phyloP scores from a whole-genome alignment of 2,113 vertebrate species.

The Abramis brama region DNA sequence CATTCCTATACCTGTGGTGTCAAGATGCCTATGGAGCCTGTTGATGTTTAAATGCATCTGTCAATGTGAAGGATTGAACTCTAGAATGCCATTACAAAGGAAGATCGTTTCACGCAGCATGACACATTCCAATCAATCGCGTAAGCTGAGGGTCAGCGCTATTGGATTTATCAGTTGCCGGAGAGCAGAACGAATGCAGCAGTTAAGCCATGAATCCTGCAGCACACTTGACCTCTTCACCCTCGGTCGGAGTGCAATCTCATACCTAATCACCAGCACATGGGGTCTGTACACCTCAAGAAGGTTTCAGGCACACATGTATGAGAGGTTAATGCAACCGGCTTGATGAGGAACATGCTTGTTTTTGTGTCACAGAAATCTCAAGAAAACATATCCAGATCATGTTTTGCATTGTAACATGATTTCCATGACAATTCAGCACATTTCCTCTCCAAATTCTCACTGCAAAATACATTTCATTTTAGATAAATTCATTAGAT shows the following conservation, averaged over 20 bases:
- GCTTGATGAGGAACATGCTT: slow-evolving; percentile 11
- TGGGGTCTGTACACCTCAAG: not conserved
- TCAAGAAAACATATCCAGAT: not conserved
- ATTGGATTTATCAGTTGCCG: slow-evolving; percentile 41
- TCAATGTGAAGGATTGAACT: slow-evolving; percentile 5
- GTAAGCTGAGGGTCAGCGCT: slow-evolving; percentile 46
- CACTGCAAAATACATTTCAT: not conserved
- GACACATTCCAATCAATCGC: slow-evolving; percentile 49
- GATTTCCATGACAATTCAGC: not conserved
- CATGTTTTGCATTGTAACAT: not conserved
- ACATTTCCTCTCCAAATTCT: not conserved
- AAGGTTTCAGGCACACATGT: not conserved
- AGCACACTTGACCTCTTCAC: slow-evolving; percentile 40
- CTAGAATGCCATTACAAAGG: slow-evolving; percentile 38
- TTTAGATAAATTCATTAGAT: not conserved
- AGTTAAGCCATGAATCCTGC: slow-evolving; percentile 34
- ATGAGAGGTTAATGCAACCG: not conserved
- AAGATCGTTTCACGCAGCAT: slow-evolving; percentile 26
- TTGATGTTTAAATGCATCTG: slow-evolving; percentile 11
- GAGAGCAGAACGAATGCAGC: slow-evolving; percentile 32
- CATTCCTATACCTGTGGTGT: slow-evolving; percentile 34
- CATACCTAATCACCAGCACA: not conserved
- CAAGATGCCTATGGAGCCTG: slow-evolving; percentile 14
- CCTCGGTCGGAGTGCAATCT: slow-evolving; percentile 4
- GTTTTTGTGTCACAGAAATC: not conserved